Evolutionary conservation across 1,140 invertebrate species (phyloP).

Genomic region (Ericerus pela): DNA sequence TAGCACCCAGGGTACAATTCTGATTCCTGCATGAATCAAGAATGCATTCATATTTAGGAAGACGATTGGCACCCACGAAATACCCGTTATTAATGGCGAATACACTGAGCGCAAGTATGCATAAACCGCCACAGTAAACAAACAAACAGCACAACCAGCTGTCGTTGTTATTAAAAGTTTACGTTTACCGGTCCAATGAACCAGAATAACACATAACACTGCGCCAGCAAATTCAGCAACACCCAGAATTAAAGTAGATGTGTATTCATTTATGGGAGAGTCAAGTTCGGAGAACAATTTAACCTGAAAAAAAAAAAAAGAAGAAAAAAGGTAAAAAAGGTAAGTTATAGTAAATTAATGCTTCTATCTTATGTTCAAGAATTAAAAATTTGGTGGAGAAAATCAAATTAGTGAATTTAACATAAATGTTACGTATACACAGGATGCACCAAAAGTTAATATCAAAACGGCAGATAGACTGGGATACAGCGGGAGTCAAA

Average conservation of each 20-base stretch:
- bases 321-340: neutral
- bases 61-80: conserved; percentile 38
- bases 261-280: conserved; percentile 53
- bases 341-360: no score
- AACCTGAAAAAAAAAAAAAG: conserved; percentile 20
- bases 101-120: conserved; percentile 30
- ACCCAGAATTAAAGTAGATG: conserved; percentile 51
- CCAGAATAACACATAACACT: conserved; percentile 41
- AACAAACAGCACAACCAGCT: conserved; percentile 41
- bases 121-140: conserved; percentile 41
- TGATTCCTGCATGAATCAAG: conserved; percentile 48
- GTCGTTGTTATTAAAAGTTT: conserved; percentile 49
- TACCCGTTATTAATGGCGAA: neutral
- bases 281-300: conserved; percentile 48
- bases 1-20: conserved; percentile 58
- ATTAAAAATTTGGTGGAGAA: no score
- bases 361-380: no score
- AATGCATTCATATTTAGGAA: conserved; percentile 49
- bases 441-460: no score
- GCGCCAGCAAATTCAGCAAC: conserved; percentile 47
- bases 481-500: no score
- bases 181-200: conserved; percentile 54
- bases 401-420: no score
- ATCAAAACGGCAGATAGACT: no score
- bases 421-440: no score